Conservation (phyloP, 1,140 invertebrate species). For the Brachionus rubens region DNA sequence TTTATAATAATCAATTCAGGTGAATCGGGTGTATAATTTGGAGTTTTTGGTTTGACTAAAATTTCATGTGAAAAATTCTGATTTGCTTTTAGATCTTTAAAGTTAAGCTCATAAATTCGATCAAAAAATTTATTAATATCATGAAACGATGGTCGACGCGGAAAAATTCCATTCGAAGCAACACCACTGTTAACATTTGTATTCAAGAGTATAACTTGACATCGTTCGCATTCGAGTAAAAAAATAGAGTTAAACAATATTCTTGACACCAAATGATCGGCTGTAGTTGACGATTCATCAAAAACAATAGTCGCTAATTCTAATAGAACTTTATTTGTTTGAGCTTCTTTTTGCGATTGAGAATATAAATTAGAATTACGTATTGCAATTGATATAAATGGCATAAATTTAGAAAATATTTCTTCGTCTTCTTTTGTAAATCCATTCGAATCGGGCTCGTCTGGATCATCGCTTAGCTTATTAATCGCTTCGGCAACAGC, state of each 20-base stretch:
- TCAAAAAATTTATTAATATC: slow-evolving; percentile 37
- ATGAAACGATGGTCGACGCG: slow-evolving; percentile 8
- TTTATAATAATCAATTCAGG: slow-evolving; percentile 9
- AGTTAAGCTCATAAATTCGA: slow-evolving; percentile 37
- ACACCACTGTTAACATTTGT: not conserved
- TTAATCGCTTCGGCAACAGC: slow-evolving; percentile 96
- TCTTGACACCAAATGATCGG: slow-evolving; percentile 19
- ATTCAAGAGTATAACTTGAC: slow-evolving; percentile 31
- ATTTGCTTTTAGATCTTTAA: slow-evolving; percentile 11
- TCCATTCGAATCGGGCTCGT: too few relatives aligned
- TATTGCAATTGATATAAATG: slow-evolving; percentile 38
- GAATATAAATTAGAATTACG: slow-evolving; percentile 40
- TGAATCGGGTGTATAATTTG: not conserved
- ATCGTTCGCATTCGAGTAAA: slow-evolving; percentile 43
- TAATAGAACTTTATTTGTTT: slow-evolving; percentile 45
- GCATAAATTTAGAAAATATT: slow-evolving; percentile 44
- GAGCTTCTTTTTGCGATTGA: slow-evolving; percentile 44
- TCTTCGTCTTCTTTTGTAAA: slow-evolving; percentile 47
- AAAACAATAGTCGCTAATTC: slow-evolving; percentile 45
- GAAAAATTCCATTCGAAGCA: not conserved
- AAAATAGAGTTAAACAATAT: slow-evolving; percentile 42
- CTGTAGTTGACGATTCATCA: slow-evolving; percentile 39
- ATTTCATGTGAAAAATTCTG: slow-evolving; percentile 23
- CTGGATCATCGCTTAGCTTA: slow-evolving; percentile 66
- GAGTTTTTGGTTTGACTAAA: slow-evolving; percentile 5